Evolutionary conservation across 1,140 invertebrate species (phyloP), one percentile per base, ranked within the genome.

Genomic region (Drosophila albomicans): DNA sequence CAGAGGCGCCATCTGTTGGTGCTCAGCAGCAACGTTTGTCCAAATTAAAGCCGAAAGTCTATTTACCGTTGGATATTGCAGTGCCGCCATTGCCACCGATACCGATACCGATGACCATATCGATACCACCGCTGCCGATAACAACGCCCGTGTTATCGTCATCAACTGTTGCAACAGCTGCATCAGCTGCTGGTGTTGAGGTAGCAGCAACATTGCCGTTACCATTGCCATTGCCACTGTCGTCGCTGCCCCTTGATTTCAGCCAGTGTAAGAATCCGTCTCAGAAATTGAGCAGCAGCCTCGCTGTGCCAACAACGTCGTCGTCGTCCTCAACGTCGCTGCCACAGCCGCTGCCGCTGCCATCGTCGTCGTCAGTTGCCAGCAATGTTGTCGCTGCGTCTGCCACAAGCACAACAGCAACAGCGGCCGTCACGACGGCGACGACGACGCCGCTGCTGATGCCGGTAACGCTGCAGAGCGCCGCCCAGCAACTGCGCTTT

Each of bases 401-500:
- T 35, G 43, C 59, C 49, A 69, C 66, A 25, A 16, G 65, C 49
- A 25, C 20, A 25, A 25, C 20, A 25, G 3, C 20, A 30, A 16
- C 72, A 15, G 45, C 58, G 35, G 11, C 70, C 1, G 58, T 25
- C 13, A 28, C 46, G 2, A 56, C 71, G 11, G 10, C 41, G 8
- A 38, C 41, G 20, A 70, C 84, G 32, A 74, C 74, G 25, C 81
- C 81, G 59, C 67, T 90, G 81, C 85, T 89, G 13, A 90, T 89
- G 85, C 85, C 86, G 63, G 84, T 88, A 65, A 82, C 85, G 72
- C 76, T 89, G 61, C 86, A 90, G 69, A 90, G 87, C 72, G 86
- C 86, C 56, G 82, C 86, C 41, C 86, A 90, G 72, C 91, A 92
- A 79, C 78, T 92, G 85, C 91, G 91, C 73, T 92, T 91, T 78